Evolutionary conservation across 2,888 invertebrate species (phyloP).

Genomic region (Tethea ocularis): DNA sequence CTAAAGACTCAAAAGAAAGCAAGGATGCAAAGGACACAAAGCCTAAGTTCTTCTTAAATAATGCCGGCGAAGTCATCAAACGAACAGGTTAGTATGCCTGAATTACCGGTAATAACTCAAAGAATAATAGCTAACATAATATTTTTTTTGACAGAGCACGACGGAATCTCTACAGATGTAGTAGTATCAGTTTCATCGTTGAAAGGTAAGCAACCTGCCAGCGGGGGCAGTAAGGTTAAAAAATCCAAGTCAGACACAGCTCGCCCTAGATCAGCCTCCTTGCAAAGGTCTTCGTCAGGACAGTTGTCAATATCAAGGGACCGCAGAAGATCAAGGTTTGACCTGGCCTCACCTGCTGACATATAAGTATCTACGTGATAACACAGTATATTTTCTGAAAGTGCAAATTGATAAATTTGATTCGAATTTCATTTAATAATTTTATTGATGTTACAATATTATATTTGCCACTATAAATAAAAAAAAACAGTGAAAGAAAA

Average conservation of each 20-base stretch:
- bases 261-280: slow-evolving; percentile 68
- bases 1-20: slow-evolving; percentile 14
- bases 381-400: no score
- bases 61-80: slow-evolving; percentile 79
- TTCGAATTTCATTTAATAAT: background rate
- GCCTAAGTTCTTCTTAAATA: slow-evolving; percentile 79
- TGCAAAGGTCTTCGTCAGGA: slow-evolving; percentile 75
- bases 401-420: background rate
- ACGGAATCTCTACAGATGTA: slow-evolving; percentile 68
- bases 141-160: slow-evolving; percentile 53
- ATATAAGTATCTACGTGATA: slow-evolving; percentile 39
- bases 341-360: slow-evolving; percentile 71
- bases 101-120: background rate
- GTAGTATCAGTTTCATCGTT: slow-evolving; percentile 74
- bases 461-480: slow-evolving; percentile 6
- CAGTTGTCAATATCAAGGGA: slow-evolving; percentile 66
- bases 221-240: slow-evolving; percentile 76
- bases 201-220: slow-evolving; percentile 79
- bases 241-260: slow-evolving; percentile 75
- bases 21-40: slow-evolving; percentile 34
- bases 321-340: slow-evolving; percentile 71
- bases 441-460: no score
- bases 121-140: background rate
- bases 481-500: slow-evolving; percentile 20
- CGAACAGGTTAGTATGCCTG: slow-evolving; percentile 61